A percentile compares a stretch with the other conserved stretches of the same genome.
Evolutionary conservation across 1,140 invertebrate genomes (phyloP).

Genomic region (Drosophila triauraria): DNA sequence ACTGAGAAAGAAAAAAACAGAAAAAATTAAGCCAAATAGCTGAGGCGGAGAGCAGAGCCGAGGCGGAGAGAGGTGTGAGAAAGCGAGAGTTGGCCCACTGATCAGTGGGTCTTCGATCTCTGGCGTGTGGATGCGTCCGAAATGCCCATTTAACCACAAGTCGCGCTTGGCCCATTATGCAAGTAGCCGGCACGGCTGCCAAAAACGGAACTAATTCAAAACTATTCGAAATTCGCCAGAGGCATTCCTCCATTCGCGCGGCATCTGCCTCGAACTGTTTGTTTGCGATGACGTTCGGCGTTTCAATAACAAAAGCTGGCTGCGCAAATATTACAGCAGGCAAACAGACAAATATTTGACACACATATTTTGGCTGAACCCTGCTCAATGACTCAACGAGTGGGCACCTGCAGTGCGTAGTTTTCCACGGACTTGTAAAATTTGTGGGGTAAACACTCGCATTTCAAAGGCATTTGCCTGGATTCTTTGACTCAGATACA

Average conservation of each 20-base stretch:
- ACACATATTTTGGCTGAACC: constrained; percentile 51
- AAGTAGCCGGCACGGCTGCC: constrained; percentile 48
- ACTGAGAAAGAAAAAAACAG: constrained; percentile 51
- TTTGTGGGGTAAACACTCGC: constrained; percentile 7
- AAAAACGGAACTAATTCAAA: constrained; percentile 72
- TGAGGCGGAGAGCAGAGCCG: constrained; percentile 21
- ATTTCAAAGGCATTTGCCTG: constrained; percentile 1
- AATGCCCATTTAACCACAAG: constrained; percentile 46
- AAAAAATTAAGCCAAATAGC: constrained; percentile 67
- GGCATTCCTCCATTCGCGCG: constrained; percentile 20
- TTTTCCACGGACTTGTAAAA: constrained; percentile 25
- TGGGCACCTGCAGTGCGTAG: constrained; percentile 35
- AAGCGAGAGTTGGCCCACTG: constrained; percentile 47
- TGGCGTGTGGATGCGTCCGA: constrained; percentile 54
- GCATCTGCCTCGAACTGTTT: constrained; percentile 21
- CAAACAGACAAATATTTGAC: constrained; percentile 64
- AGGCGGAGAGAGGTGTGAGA: constrained; percentile 38
- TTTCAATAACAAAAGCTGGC: constrained; percentile 55
- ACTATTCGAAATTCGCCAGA: constrained; percentile 22
- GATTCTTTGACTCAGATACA: background rate
- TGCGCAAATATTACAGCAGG: constrained; percentile 36
- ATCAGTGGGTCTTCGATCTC: constrained; percentile 33
- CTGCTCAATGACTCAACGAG: constrained; percentile 57
- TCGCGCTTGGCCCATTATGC: constrained; percentile 69
- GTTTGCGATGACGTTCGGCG: constrained; percentile 17